Percentiles rank a stretch among this genome's conserved stretches.
Conservation (phyloP, 1,140 invertebrate genomes). For the Drosophila pallidifrons region DNA sequence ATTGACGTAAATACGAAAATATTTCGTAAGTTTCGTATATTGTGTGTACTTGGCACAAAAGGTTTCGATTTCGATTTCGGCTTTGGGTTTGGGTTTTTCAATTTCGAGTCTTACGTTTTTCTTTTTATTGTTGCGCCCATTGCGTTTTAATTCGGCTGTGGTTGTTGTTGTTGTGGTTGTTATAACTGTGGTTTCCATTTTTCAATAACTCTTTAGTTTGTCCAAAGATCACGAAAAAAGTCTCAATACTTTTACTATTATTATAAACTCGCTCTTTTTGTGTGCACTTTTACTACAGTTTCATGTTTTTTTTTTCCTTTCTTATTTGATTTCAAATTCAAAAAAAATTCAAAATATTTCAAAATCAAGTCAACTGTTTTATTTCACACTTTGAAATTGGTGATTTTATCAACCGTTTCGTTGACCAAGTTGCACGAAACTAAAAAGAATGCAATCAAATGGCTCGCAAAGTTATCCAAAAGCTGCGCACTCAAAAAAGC, state of each 20-base stretch:
- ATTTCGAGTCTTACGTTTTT: conserved; percentile 62
- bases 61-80: conserved; percentile 6
- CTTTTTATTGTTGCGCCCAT: conserved; percentile 53
- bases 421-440: conserved; percentile 62
- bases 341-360: conserved; percentile 12
- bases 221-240: conserved; percentile 11
- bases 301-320: background rate
- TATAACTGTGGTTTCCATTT: conserved; percentile 73
- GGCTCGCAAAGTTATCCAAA: conserved; percentile 45
- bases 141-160: conserved; percentile 55
- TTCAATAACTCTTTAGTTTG: conserved; percentile 26
- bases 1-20: conserved; percentile 54
- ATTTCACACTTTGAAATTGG: conserved; percentile 32
- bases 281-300: background rate
- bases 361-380: conserved; percentile 20
- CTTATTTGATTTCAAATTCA: too few species aligned
- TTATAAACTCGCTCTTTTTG: background rate
- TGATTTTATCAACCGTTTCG: conserved; percentile 57
- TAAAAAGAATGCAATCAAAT: conserved; percentile 46
- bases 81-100: background rate
- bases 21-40: conserved; percentile 32
- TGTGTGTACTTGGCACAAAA: background rate
- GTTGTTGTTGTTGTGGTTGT: conserved; percentile 68
- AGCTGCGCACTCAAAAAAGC: conserved; percentile 50
- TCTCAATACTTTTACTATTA: background rate